Evolutionary conservation across 2,888 invertebrate genomes (phyloP), one percentile per base, ranked within the genome.

Genomic region (Epistrophe eligans): DNA sequence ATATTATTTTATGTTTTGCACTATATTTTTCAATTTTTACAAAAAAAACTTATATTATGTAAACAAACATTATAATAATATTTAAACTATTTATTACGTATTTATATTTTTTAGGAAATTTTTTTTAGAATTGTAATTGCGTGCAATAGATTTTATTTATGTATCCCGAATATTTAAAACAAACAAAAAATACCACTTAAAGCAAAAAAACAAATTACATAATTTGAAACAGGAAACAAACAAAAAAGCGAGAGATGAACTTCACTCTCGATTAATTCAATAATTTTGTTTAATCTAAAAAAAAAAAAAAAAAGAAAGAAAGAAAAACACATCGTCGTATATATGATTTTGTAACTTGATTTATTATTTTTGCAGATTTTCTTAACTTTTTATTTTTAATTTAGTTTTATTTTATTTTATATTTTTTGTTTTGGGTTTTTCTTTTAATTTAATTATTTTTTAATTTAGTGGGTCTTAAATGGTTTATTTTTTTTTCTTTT

Each of bases 121-220:
- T 82, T 84, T 72, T 77, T 79, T 85, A 87, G 76, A 79, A 60
- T 72, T 76, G 71, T 79, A 76, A 79, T 79, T 85, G 85, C 52
- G 87, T 87, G 87, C 87, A 87, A 87, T 87, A 83, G 87, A 83
- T 76, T 87, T 77, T 87, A 83, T 79, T 79, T 87, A 82, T 83
- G 19, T 67, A 79, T 72, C 73, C 52, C 57, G 72, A 72, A 60
- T 48, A 72, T 58, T 72, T 72, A 58, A 72, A 72, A 32, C 11
- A 67, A 57, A 28, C 58, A 55, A 52, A 52, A 80, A 71, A 43
- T 43, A 52, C 64, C 24, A 84, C 74, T 55, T 83, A 66, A 60
- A 58, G 24, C 57, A 76, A 66, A 11, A 45, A 71, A 43, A 62
- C 24, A 66, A 82, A 64, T 19, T 71, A 11, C 1, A 10, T 38